A percentile compares a stretch with the other conserved stretches of the same genome.
Conservation (phyloP, 2,797 vertebrate species). For the Salarias fasciatus region DNA sequence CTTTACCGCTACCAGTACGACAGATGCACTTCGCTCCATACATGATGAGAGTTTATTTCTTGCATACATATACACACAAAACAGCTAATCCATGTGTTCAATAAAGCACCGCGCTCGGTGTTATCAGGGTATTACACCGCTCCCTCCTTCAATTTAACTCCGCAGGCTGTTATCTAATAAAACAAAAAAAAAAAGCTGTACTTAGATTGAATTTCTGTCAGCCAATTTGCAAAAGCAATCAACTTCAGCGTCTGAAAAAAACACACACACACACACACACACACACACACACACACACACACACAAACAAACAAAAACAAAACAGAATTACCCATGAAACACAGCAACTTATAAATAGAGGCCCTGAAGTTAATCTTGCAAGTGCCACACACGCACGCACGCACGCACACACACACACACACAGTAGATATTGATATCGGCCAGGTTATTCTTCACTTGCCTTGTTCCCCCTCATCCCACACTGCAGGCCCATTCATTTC, state of each 20-base stretch:
- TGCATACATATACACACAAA: constrained; percentile 1
- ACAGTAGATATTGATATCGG: constrained; percentile 3
- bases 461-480: background rate
- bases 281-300: too few species aligned
- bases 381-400: background rate
- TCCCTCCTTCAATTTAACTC: constrained; percentile 46
- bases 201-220: constrained; percentile 53
- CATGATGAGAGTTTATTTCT: background rate
- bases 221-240: constrained; percentile 67
- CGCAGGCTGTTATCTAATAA: constrained; percentile 39
- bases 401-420: constrained; percentile 5
- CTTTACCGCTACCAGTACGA: background rate
- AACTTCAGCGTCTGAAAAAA: constrained; percentile 28
- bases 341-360: constrained; percentile 61
- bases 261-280: too few species aligned
- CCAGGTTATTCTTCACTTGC: constrained; percentile 13
- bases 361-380: constrained; percentile 48
- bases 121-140: constrained; percentile 43
- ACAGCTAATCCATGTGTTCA: constrained; percentile 17
- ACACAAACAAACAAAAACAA: constrained; percentile 8
- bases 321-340: constrained; percentile 1
- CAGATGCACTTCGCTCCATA: background rate
- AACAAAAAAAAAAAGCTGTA: constrained; percentile 45
- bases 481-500: too few species aligned
- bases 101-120: constrained; percentile 35